Conservation (phyloP, 1,140 invertebrate species). For the Phenacoccus solenopsis region DNA sequence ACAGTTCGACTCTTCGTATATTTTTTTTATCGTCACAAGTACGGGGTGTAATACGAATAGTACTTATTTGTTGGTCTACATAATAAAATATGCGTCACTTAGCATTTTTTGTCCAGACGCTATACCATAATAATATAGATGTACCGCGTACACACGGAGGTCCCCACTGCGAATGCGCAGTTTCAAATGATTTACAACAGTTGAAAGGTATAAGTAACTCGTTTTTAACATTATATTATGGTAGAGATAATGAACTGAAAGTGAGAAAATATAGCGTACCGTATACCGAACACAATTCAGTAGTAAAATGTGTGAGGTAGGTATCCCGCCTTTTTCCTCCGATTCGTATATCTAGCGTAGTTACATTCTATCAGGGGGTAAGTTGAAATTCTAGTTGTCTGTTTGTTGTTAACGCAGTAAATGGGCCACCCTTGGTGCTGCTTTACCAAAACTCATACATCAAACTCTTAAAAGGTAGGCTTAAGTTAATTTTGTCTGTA, state of each 20-base stretch:
- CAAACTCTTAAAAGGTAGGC: conserved; percentile 17
- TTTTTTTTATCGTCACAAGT: neutral
- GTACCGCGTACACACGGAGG: conserved; percentile 6
- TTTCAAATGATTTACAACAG: conserved; percentile 16
- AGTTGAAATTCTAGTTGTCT: conserved; percentile 14
- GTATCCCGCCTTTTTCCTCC: conserved; percentile 8
- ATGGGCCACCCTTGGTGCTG: conserved; percentile 15
- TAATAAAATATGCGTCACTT: conserved; percentile 15
- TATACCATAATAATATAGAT: conserved; percentile 13
- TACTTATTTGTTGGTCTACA: neutral
- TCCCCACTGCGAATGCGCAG: conserved; percentile 15
- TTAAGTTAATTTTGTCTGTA: conserved; percentile 4
- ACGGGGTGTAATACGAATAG: too few relatives aligned
- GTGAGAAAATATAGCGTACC: conserved; percentile 16
- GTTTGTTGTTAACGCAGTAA: conserved; percentile 15
- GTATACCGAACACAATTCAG: conserved; percentile 10
- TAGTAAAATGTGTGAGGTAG: conserved; percentile 15
- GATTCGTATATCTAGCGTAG: neutral
- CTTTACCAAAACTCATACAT: conserved; percentile 12
- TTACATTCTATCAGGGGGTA: conserved; percentile 12
- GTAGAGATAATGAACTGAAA: conserved; percentile 16
- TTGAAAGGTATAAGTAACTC: conserved; percentile 18
- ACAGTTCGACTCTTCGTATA: too few relatives aligned
- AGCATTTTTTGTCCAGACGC: conserved; percentile 11
- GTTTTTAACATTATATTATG: conserved; percentile 16